Evolutionary conservation across 2,888 invertebrate genomes (phyloP).

Genomic region (Noctua fimbriata): DNA sequence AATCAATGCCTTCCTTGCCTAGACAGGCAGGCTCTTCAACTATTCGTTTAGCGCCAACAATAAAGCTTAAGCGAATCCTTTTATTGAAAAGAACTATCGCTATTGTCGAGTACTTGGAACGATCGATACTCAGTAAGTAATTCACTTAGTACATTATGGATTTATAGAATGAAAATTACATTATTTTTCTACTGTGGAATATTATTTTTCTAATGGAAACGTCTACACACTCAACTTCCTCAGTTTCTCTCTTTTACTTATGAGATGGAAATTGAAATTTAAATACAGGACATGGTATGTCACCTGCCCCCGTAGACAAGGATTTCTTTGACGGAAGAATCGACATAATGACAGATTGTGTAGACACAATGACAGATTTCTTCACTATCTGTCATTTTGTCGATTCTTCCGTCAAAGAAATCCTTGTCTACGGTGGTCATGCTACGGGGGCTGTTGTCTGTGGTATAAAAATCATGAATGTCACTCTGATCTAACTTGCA

Average conservation of each 20-base stretch:
- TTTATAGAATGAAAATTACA: slow-evolving; percentile 12
- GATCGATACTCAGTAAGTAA: slow-evolving; percentile 34
- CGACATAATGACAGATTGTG: too few relatives aligned
- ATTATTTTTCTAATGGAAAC: too few relatives aligned
- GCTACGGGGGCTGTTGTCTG: too few relatives aligned
- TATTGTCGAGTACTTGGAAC: slow-evolving; percentile 13
- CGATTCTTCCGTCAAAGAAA: too few relatives aligned
- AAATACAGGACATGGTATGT: slow-evolving; percentile 1
- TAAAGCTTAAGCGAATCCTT: slow-evolving; percentile 35
- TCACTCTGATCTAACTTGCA: neutral
- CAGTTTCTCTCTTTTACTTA: neutral
- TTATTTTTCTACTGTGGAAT: neutral
- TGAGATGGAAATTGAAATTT: neutral
- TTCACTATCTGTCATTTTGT: too few relatives aligned
- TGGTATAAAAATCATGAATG: neutral
- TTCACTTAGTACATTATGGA: neutral
- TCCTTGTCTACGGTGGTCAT: too few relatives aligned
- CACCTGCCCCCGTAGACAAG: too few relatives aligned
- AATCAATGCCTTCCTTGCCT: slow-evolving; percentile 7
- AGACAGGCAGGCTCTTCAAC: slow-evolving; percentile 1
- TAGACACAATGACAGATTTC: too few relatives aligned
- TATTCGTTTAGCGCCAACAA: slow-evolving; percentile 41
- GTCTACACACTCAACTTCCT: neutral
- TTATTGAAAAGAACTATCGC: slow-evolving; percentile 34
- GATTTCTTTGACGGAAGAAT: too few relatives aligned